These are phyloP conservation scores for Excalfactoria chinensis DNA, from an alignment of 2,113 vertebrate genomes.

Conservation along the genomic window DNA sequence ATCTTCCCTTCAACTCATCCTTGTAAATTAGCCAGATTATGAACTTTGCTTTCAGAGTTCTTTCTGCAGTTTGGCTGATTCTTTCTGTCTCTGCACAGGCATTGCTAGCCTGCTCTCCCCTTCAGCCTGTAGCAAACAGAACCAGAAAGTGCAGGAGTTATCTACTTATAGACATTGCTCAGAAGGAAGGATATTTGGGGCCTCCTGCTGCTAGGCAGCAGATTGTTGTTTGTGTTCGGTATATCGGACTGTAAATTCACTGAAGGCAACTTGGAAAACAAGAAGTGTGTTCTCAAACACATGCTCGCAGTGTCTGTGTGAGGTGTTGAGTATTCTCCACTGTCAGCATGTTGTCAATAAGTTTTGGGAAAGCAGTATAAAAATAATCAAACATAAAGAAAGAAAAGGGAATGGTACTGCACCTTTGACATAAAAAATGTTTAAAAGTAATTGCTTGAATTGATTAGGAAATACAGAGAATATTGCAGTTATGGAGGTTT, in stretches of 20 bases:
- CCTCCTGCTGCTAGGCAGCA: not conserved
- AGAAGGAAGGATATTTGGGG: not conserved
- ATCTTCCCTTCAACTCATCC: not conserved
- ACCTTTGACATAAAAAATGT: not conserved
- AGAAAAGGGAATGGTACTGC: not conserved
- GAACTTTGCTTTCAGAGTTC: not conserved
- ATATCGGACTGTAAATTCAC: conserved; percentile 39
- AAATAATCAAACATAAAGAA: conserved; percentile 28
- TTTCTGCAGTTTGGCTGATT: not conserved
- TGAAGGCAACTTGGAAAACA: not conserved
- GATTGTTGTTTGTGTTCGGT: conserved; percentile 42
- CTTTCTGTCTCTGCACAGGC: not conserved
- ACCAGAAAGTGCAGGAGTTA: not conserved
- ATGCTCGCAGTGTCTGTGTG: not conserved
- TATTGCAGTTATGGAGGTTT: accelerated
- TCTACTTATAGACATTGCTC: conserved; percentile 20
- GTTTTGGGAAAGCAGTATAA: conserved; percentile 8
- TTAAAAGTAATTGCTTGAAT: not conserved
- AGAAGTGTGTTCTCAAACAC: not conserved
- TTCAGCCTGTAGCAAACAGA: conserved; percentile 35
- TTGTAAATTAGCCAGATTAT: not conserved
- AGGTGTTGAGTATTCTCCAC: conserved; percentile 2
- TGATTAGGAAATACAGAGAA: not conserved
- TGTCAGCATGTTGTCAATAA: conserved; percentile 20
- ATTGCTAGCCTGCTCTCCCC: conserved; percentile 2